Evolutionary conservation across 2,113 vertebrate genomes (phyloP), one percentile per base, ranked within the genome.

Genomic region (Ursus arctos): DNA sequence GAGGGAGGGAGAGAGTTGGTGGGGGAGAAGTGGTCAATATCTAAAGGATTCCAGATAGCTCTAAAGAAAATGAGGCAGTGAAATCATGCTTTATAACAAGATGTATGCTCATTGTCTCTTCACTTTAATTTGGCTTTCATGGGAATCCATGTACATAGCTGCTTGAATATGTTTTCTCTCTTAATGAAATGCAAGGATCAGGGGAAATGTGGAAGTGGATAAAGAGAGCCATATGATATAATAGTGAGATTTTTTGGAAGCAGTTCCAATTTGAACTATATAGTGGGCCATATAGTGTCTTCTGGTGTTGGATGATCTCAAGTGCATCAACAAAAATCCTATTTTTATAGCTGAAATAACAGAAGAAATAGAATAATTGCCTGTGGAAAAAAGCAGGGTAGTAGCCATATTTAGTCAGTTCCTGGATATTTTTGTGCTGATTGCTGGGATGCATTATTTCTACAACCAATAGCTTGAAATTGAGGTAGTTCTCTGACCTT

Each of bases 291-390:
- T 40, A 13, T 18, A 88, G 15, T 88, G 31, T 88, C 53, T 82
- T 76, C 55, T 43, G 28, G 84, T 26, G 36, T 7, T 55, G 88
- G 5, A 47, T 79, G 43, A n/a, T 63, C 24, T 65, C 40, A 92
- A 51, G 19, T 72, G 24, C 36, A 84, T 59, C 33, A 94, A 43
- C 18, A n/a, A 43, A 86, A 83, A 36, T 92, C 43, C 47, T 65
- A 55, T 22, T 88, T 87, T 88, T 80, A 19, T 79, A 65, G 31
- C 49, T 81, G 80, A 94, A 92, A 80, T 72, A 88, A 57, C 33
- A 47, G 77, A 84, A 74, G 24, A 87, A 22, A 85, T n/a, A 31
- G 67, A 55, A 92, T 31, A 26, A 63, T 51, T 88, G 15, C 43
- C 53, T 53, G 9, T 91, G 51, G 15, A 6, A 31, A 4, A 69